Percentiles rank a stretch among this genome's conserved stretches.
These are phyloP conservation scores for Lepisosteus oculatus DNA, from an alignment of 2,113 vertebrate species.

Conservation along the genomic window DNA sequence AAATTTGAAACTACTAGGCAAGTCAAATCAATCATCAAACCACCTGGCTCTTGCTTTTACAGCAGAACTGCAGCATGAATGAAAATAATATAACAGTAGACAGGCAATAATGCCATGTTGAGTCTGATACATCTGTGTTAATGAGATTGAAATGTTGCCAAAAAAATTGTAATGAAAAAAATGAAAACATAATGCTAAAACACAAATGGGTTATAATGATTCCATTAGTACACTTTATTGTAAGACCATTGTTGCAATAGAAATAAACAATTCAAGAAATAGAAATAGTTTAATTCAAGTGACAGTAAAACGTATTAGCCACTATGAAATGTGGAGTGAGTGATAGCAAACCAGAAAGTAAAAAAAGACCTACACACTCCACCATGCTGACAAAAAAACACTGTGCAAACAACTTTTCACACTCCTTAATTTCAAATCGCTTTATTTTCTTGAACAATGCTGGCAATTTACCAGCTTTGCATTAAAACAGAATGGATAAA, in stretches of 20 bases:
- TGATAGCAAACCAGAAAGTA: slow-evolving; percentile 29
- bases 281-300: slow-evolving; percentile 12
- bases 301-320: slow-evolving; percentile 1
- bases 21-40: slow-evolving; percentile 12
- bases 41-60: not conserved
- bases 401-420: no score
- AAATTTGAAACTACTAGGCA: not conserved
- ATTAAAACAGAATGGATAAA: no score
- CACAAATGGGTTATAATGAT: slow-evolving; percentile 52
- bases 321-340: slow-evolving; percentile 14
- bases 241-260: slow-evolving; percentile 33
- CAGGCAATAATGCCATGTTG: not conserved
- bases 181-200: slow-evolving; percentile 37
- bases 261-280: slow-evolving; percentile 44
- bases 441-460: no score
- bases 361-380: slow-evolving; percentile 33
- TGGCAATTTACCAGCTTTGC: no score
- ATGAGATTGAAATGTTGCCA: not conserved
- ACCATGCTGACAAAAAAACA: not conserved
- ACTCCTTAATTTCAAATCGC: no score
- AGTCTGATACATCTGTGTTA: not conserved
- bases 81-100: not conserved
- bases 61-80: not conserved
- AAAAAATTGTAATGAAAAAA: slow-evolving; percentile 27
- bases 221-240: slow-evolving; percentile 51